phyloP scores from a whole-genome alignment of 2,113 vertebrate species.

The Pungitius pungitius region DNA sequence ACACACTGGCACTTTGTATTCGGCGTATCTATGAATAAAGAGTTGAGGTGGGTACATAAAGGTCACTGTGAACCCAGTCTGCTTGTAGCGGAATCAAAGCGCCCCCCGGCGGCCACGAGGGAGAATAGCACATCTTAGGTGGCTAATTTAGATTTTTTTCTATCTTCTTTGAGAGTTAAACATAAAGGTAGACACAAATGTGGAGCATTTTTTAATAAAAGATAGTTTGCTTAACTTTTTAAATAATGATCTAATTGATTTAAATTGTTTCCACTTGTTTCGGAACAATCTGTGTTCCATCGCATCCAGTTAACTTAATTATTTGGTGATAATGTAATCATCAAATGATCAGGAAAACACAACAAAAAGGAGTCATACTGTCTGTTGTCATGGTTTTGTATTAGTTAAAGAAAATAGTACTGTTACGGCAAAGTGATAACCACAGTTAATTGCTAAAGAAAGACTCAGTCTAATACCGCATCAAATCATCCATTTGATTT shows the following conservation, averaged over 20 bases:
- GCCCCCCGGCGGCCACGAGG: slow-evolving; percentile 43
- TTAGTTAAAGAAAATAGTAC: slow-evolving; percentile 55
- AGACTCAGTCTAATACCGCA: too few species aligned
- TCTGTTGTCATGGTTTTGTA: slow-evolving; percentile 53
- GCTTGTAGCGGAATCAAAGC: not conserved
- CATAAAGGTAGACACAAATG: too few species aligned
- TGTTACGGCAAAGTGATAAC: slow-evolving; percentile 47
- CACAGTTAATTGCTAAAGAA: slow-evolving; percentile 67
- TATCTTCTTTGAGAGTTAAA: not conserved
- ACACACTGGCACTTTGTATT: not conserved
- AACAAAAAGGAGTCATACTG: not conserved
- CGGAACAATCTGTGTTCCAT: not conserved
- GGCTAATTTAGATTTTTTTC: not conserved
- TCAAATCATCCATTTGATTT: not conserved
- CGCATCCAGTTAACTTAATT: not conserved
- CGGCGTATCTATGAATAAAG: not conserved
- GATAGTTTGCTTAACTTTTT: too few species aligned
- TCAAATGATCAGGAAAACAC: slow-evolving; percentile 20
- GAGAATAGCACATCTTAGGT: not conserved
- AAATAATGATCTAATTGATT: too few species aligned
- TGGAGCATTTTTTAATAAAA: not conserved
- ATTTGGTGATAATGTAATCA: too few species aligned
- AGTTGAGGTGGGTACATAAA: not conserved
- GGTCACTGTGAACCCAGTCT: not conserved
- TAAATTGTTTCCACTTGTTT: not conserved